Evolutionary conservation across 2,888 invertebrate genomes (phyloP).

Genomic region (Tenthredo livida): DNA sequence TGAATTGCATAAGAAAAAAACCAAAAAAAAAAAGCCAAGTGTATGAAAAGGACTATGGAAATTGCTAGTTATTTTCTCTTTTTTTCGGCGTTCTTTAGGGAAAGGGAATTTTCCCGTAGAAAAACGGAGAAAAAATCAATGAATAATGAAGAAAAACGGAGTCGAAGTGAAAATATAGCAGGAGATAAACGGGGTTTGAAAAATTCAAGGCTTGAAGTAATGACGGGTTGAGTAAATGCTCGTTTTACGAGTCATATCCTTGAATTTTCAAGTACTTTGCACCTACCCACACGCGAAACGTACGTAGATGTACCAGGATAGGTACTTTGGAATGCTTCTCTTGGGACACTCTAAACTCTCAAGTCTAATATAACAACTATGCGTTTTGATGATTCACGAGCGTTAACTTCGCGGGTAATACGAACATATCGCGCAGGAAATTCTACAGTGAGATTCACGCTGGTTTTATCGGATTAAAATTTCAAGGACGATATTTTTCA

Average conservation of each 20-base stretch:
- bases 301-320: neutral
- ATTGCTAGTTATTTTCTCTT: too few relatives aligned
- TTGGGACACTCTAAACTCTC: conserved; percentile 28
- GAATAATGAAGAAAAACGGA: neutral
- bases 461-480: neutral
- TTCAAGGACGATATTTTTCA: neutral
- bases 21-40: neutral
- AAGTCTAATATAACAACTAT: conserved; percentile 40
- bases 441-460: neutral
- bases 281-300: conserved; percentile 22
- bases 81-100: too few relatives aligned
- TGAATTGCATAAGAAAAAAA: conserved; percentile 1
- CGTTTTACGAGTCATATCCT: conserved; percentile 46
- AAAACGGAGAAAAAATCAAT: neutral
- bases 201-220: conserved; percentile 26
- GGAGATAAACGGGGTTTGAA: conserved; percentile 17
- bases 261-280: conserved; percentile 46
- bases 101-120: too few relatives aligned
- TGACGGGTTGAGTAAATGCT: conserved; percentile 9
- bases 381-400: conserved; percentile 43
- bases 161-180: neutral
- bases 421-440: neutral
- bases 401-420: neutral
- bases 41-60: neutral
- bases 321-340: conserved; percentile 28